A percentile compares a stretch with the other conserved stretches of the same genome.
Conservation (phyloP, 2,888 invertebrate species). For the Xestia sexstrigata region DNA sequence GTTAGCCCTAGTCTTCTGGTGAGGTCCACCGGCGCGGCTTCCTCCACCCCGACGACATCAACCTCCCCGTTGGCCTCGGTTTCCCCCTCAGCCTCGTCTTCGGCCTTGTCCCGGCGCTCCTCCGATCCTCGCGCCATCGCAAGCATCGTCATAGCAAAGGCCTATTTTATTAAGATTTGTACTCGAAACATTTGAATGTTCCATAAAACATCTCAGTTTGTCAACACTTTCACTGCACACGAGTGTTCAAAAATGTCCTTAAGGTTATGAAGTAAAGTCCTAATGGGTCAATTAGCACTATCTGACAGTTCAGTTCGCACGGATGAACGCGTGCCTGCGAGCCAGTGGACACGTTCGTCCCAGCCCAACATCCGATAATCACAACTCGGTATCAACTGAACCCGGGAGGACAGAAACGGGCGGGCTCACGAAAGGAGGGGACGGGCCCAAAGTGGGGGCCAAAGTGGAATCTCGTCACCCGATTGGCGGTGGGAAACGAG, state of each 20-base stretch:
- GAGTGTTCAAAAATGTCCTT: conserved; percentile 43
- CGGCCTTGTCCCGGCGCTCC: conserved; percentile 81
- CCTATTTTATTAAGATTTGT: conserved; percentile 71
- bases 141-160: conserved; percentile 90
- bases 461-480: conserved; percentile 68
- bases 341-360: conserved; percentile 70
- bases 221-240: conserved; percentile 75
- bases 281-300: conserved; percentile 53
- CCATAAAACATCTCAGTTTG: conserved; percentile 39
- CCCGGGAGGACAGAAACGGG: conserved; percentile 77
- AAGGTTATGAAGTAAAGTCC: background rate
- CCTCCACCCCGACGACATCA: conserved; percentile 88
- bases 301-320: conserved; percentile 66
- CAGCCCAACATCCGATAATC: conserved; percentile 77
- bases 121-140: conserved; percentile 89
- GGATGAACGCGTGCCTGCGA: conserved; percentile 60
- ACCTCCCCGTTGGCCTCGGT: conserved; percentile 83
- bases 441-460: conserved; percentile 73
- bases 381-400: conserved; percentile 77
- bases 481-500: conserved; percentile 87
- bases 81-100: conserved; percentile 81
- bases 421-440: conserved; percentile 76
- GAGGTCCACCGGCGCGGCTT: conserved; percentile 87
- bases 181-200: conserved; percentile 54
- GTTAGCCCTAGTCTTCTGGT: conserved; percentile 90